phyloP scores from a whole-genome alignment of 2,888 invertebrate genomes.

The Serripes groenlandicus region DNA sequence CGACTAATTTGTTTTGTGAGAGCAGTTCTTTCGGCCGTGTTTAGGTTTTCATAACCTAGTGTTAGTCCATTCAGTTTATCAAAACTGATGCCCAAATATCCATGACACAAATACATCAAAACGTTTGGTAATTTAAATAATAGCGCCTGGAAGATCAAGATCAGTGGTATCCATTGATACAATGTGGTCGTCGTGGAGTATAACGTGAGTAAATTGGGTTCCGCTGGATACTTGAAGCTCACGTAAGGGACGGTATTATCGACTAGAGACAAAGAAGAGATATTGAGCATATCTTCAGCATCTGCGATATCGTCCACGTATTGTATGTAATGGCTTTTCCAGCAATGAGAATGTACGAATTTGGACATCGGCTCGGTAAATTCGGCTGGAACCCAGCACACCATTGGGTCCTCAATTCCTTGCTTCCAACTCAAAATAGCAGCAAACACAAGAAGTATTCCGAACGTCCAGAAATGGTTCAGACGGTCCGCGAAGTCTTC shows the following conservation, averaged over 20 bases:
- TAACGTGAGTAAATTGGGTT: background rate
- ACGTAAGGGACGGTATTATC: background rate
- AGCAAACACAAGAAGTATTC: conserved; percentile 50
- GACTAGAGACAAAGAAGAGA: too few relatives aligned
- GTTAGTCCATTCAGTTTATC: conserved; percentile 55
- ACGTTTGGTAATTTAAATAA: conserved; percentile 61
- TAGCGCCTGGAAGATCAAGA: conserved; percentile 57
- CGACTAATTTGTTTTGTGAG: conserved; percentile 50
- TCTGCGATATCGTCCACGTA: background rate
- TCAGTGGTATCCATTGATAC: conserved; percentile 60
- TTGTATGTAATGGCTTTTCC: conserved; percentile 51
- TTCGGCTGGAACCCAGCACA: conserved; percentile 50
- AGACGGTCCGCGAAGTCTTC: conserved; percentile 64
- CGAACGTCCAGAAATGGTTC: conserved; percentile 66
- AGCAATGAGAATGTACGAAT: conserved; percentile 33
- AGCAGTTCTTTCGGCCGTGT: conserved; percentile 36
- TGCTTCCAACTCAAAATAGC: conserved; percentile 50
- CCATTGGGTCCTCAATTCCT: conserved; percentile 25
- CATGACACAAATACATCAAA: conserved; percentile 53
- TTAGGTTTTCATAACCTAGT: conserved; percentile 44
- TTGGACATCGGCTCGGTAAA: conserved; percentile 5
- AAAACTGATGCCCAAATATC: conserved; percentile 52
- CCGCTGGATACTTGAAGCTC: background rate
- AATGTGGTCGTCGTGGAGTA: conserved; percentile 19
- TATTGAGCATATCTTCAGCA: background rate